A percentile compares a stretch with the other conserved stretches of the same genome.
These are phyloP conservation scores for Blastomussa wellsi DNA, from an alignment of 92 coral and sea anemone genomes.

Conservation along the genomic window DNA sequence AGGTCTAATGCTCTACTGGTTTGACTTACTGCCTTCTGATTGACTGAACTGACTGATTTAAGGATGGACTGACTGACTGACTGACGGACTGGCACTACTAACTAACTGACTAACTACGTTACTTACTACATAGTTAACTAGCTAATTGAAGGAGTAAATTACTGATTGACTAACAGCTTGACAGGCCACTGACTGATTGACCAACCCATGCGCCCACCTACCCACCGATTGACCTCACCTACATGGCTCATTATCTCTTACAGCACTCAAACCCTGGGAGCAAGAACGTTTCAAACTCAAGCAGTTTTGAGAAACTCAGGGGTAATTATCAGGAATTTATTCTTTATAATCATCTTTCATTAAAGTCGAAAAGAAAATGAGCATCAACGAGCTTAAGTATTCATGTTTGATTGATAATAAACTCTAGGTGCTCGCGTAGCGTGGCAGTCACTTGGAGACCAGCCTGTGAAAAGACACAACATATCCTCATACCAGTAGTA, in stretches of 20 bases:
- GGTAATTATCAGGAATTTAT: background rate
- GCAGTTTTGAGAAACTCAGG: constrained; percentile 20
- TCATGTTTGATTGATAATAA: background rate
- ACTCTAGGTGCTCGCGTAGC: background rate
- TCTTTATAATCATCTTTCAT: background rate
- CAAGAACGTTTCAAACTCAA: constrained; percentile 7
- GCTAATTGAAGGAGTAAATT: background rate
- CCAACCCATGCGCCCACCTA: background rate
- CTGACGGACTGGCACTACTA: too few species aligned
- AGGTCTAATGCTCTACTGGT: too few species aligned
- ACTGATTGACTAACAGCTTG: background rate
- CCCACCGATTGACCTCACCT: background rate
- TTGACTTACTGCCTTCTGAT: too few species aligned
- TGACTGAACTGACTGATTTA: too few species aligned
- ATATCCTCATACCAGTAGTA: too few species aligned
- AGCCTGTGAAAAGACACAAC: too few species aligned
- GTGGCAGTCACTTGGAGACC: too few species aligned
- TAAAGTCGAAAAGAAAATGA: background rate
- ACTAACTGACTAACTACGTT: too few species aligned
- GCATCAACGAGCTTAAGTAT: background rate
- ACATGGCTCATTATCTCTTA: background rate
- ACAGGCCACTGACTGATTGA: background rate
- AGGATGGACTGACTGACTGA: too few species aligned
- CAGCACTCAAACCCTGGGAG: constrained; percentile 11
- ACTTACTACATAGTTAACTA: background rate